Conservation (phyloP, 53 echinoderm and acorn worm species). For the Zoroaster sp. region DNA sequence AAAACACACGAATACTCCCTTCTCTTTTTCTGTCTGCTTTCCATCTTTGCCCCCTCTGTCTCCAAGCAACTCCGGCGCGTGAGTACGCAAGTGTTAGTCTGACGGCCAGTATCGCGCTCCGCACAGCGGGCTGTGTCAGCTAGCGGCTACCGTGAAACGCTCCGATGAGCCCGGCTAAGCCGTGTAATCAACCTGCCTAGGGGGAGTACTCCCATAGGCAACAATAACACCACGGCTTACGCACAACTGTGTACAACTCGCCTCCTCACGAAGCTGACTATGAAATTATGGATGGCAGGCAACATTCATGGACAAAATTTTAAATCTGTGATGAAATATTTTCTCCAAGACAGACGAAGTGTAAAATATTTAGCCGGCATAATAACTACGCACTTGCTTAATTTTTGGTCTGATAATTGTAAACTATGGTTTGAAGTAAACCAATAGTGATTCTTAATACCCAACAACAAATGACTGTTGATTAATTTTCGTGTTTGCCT, state of each 20-base stretch:
- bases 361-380: too few relatives aligned
- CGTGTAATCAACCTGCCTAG: slow-evolving; percentile 58
- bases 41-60: background rate
- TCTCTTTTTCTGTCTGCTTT: background rate
- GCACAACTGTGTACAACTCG: slow-evolving; percentile 13
- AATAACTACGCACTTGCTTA: too few relatives aligned
- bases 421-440: too few relatives aligned
- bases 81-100: slow-evolving; percentile 53
- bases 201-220: slow-evolving; percentile 43
- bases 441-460: too few relatives aligned
- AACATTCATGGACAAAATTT: background rate
- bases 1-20: slow-evolving; percentile 13
- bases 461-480: too few relatives aligned
- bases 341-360: background rate
- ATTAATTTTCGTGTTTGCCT: too few relatives aligned
- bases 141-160: slow-evolving; percentile 59
- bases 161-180: slow-evolving; percentile 60
- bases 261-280: background rate
- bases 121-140: slow-evolving; percentile 57
- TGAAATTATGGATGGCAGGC: background rate
- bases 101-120: background rate
- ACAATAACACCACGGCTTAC: slow-evolving; percentile 42
- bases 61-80: slow-evolving; percentile 1
- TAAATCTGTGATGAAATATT: slow-evolving; percentile 40
- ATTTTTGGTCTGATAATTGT: too few relatives aligned